Base-by-base conservation (phyloP, 2,113 vertebrate species). In the Mystacornis crossleyi region DNA sequence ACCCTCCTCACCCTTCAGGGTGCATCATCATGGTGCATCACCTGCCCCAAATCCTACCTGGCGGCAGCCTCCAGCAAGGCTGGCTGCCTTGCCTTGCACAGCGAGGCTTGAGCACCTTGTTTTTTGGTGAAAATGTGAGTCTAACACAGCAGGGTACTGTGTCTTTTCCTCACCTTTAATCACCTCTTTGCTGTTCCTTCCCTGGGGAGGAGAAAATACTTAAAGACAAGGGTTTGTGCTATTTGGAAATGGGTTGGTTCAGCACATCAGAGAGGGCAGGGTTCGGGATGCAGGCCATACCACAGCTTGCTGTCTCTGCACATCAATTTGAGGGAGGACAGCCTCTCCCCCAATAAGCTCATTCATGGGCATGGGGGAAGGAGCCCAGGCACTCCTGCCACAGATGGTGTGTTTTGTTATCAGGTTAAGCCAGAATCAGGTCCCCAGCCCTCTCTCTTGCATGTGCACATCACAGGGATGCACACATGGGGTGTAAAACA, bases 401-500 rank as follows among this genome's bases (percentile, higher is more conserved):
- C 24, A 18, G 31, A 4, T 17, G 4, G 17, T 0, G 1, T 1
- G 3, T 17, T 34, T 51, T 6, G 8, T 42, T 42, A 47, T 4
- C 29, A 67, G 29, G 25, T 43, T 72, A 89, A 69, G 50, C 34
- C 40, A 34, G 18, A 47, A 9, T 12, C 33, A 60, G 34, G 26
- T 55, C 16, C 31, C 28, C 24, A 24, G 5, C 19, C 50, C 45
- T 73, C 42, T 45, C 57, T 89, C 47, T n/a, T 36, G 73, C 72
- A 43, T 0, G 0, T 43, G 62, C 58, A 28, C 3, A 2, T 47
- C 34, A 38, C 75, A 77, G 23, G 42, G 51, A 34, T 21, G 64
- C 34, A 40, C 42, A 33, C 26, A 23, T 1, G 3, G 3, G 0
- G 69, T 20, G 54, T 61, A 18, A 55, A 72, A 36, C 31, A 53